Conservation (phyloP, 2,797 vertebrate genomes). For the Furcifer pardalis region DNA sequence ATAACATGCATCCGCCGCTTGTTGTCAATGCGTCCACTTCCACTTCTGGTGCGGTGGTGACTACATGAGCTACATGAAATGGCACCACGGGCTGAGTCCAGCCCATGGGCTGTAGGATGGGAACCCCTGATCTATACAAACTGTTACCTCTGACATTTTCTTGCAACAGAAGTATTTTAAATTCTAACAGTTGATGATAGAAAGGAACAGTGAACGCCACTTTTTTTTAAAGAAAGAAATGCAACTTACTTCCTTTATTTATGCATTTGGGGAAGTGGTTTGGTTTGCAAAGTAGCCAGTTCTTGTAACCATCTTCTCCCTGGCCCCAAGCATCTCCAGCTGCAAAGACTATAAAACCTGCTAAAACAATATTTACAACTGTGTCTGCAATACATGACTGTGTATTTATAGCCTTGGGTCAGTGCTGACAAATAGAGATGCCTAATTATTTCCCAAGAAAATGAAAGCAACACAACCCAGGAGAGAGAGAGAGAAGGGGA, state of each 20-base stretch:
- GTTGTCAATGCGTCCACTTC: too few species aligned
- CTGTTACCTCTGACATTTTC: not conserved
- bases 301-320: slow-evolving; percentile 54
- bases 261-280: slow-evolving; percentile 20
- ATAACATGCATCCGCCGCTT: too few species aligned
- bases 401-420: slow-evolving; percentile 61
- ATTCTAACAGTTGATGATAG: slow-evolving; percentile 11
- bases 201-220: slow-evolving; percentile 47
- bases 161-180: slow-evolving; percentile 37
- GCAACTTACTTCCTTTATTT: slow-evolving; percentile 34
- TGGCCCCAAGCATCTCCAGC: slow-evolving; percentile 51
- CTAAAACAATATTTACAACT: slow-evolving; percentile 72
- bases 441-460: slow-evolving; percentile 44
- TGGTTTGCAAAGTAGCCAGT: slow-evolving; percentile 59
- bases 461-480: not conserved
- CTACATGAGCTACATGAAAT: too few species aligned
- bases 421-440: slow-evolving; percentile 69
- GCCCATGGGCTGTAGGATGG: too few species aligned
- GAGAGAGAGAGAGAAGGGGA: not conserved
- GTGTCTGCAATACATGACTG: slow-evolving; percentile 46
- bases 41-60: too few species aligned
- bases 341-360: slow-evolving; percentile 63
- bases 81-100: too few species aligned
- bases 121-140: too few species aligned
- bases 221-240: not conserved